Evolutionary conservation across 2,888 invertebrate species (phyloP).

Genomic region (Ophonus ardosiacus): DNA sequence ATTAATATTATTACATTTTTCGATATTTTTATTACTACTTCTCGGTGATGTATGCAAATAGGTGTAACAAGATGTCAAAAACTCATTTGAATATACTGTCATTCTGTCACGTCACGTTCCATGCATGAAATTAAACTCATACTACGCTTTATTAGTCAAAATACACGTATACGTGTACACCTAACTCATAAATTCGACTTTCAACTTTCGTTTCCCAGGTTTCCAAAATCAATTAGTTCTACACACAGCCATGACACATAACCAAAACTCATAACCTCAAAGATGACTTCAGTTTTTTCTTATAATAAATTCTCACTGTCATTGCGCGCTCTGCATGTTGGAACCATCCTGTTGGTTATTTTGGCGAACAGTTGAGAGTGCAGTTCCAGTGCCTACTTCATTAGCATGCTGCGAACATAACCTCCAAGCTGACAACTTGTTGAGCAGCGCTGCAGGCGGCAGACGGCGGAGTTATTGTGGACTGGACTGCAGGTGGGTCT

Average conservation of each 20-base stretch:
- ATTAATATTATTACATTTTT: neutral
- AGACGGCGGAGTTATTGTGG: constrained; percentile 48
- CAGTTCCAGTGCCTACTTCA: constrained; percentile 55
- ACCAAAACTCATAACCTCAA: neutral
- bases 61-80: constrained; percentile 3
- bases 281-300: constrained; percentile 27
- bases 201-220: constrained; percentile 15
- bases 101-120: neutral
- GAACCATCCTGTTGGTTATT: neutral
- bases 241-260: neutral
- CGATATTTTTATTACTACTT: neutral
- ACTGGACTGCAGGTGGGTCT: constrained; percentile 12
- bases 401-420: constrained; percentile 54
- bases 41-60: constrained; percentile 7
- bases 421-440: constrained; percentile 60
- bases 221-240: constrained; percentile 35
- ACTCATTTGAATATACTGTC: neutral
- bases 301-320: neutral
- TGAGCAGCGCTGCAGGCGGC: constrained; percentile 62
- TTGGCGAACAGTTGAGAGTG: constrained; percentile 13
- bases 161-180: constrained; percentile 7
- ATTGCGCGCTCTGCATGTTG: neutral
- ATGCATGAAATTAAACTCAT: constrained; percentile 22
- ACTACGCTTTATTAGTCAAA: constrained; percentile 20
- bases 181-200: neutral